These are phyloP conservation scores for Gallinago nigripennis DNA, from an alignment of 2,797 vertebrate species.

Conservation along the genomic window DNA sequence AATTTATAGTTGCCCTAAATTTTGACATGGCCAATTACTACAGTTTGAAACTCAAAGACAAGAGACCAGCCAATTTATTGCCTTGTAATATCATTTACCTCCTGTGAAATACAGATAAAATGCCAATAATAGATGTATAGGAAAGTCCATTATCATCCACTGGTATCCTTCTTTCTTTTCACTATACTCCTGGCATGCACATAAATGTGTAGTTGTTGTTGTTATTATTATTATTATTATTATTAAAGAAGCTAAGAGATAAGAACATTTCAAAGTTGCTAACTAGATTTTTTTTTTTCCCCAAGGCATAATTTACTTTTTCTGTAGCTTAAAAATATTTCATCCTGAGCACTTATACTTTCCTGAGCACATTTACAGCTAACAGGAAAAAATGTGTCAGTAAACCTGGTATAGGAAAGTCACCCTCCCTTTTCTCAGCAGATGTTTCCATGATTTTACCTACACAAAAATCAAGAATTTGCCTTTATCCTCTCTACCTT, in stretches of 20 bases:
- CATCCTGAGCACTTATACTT: neutral
- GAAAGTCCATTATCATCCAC: neutral
- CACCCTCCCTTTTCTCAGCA: neutral
- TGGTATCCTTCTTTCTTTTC: neutral
- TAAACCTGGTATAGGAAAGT: neutral
- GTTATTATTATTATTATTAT: neutral
- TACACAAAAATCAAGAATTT: neutral
- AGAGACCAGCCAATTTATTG: neutral
- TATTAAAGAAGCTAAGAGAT: neutral
- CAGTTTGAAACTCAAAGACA: neutral
- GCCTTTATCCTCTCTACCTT: neutral
- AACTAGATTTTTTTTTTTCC: neutral
- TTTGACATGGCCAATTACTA: neutral
- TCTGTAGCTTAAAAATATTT: neutral
- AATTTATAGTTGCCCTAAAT: neutral
- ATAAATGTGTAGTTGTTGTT: neutral
- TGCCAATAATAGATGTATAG: neutral
- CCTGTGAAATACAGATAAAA: neutral
- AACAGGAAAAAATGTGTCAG: neutral
- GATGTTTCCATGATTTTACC: neutral
- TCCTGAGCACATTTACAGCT: neutral
- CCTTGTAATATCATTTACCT: neutral
- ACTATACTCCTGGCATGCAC: neutral
- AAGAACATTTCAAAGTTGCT: neutral
- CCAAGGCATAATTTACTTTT: neutral